Conservation (phyloP, 2,797 vertebrate genomes). For the Eleutherodactylus coqui region DNA sequence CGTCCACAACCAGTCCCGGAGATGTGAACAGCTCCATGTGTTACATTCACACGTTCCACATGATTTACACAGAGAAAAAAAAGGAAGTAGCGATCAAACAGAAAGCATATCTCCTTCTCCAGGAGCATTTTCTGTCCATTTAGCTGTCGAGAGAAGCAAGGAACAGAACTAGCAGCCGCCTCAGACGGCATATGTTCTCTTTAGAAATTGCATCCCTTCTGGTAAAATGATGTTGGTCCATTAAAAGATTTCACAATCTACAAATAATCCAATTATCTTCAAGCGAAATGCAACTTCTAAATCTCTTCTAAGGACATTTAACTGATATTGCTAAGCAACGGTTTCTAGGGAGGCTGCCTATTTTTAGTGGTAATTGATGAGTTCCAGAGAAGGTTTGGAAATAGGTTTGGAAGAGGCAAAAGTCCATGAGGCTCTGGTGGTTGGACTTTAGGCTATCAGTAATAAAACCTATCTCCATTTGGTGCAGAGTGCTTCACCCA, state of each 20-base stretch:
- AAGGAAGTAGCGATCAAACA: background rate
- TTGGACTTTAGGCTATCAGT: background rate
- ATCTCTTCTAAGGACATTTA: conserved; percentile 28
- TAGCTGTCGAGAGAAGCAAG: background rate
- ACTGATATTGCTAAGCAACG: conserved; percentile 13
- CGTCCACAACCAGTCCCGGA: background rate
- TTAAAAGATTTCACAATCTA: conserved; percentile 59
- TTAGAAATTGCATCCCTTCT: conserved; percentile 27
- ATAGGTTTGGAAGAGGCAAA: conserved; percentile 43
- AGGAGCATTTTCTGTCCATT: conserved; percentile 3
- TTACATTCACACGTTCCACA: background rate
- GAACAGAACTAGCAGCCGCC: background rate
- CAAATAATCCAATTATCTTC: conserved; percentile 59
- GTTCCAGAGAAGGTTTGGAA: conserved; percentile 68
- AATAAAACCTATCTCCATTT: background rate
- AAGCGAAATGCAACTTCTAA: conserved; percentile 44
- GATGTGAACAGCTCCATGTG: background rate
- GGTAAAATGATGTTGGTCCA: conserved; percentile 30
- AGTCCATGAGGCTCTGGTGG: conserved; percentile 25
- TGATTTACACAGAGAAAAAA: background rate
- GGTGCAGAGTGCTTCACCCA: background rate
- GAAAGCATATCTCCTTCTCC: conserved; percentile 24
- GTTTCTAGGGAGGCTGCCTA: conserved; percentile 71
- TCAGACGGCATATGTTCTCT: conserved; percentile 8
- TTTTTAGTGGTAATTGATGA: conserved; percentile 69